Conservation (phyloP, 2,888 invertebrate genomes). For the Nesidiocoris tenuis region DNA sequence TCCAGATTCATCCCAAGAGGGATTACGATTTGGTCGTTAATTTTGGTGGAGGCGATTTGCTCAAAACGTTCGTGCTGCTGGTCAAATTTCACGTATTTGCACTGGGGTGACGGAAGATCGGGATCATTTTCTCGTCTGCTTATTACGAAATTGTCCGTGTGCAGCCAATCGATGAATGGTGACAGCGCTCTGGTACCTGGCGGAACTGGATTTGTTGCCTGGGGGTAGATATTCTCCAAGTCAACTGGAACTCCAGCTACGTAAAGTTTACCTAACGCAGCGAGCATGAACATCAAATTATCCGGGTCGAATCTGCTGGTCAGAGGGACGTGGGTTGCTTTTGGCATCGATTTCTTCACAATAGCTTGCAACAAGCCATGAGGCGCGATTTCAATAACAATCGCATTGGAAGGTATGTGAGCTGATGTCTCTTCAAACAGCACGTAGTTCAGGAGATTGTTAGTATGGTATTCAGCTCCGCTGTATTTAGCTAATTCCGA, state of each 20-base stretch:
- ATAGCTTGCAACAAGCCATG: slow-evolving; percentile 87
- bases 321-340: slow-evolving; percentile 27
- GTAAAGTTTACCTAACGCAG: slow-evolving; percentile 39
- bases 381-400: slow-evolving; percentile 85
- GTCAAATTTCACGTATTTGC: background rate
- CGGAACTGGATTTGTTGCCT: slow-evolving; percentile 38
- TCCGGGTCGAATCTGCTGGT: slow-evolving; percentile 25
- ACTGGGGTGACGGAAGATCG: background rate
- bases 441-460: slow-evolving; percentile 67
- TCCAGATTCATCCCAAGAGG: background rate
- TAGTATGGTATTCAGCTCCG: slow-evolving; percentile 68
- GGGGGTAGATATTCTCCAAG: slow-evolving; percentile 36
- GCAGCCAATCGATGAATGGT: background rate
- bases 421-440: slow-evolving; percentile 79
- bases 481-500: slow-evolving; percentile 59
- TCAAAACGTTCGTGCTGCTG: background rate
- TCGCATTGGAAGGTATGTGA: slow-evolving; percentile 76
- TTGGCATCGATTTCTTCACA: slow-evolving; percentile 69
- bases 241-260: slow-evolving; percentile 31
- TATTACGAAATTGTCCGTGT: background rate
- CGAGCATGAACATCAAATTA: slow-evolving; percentile 25
- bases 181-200: slow-evolving; percentile 16
- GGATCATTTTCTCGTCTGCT: background rate
- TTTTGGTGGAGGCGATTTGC: background rate
- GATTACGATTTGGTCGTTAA: background rate